phyloP scores from a whole-genome alignment of 2,888 invertebrate species.

The Operophtera brumata region DNA sequence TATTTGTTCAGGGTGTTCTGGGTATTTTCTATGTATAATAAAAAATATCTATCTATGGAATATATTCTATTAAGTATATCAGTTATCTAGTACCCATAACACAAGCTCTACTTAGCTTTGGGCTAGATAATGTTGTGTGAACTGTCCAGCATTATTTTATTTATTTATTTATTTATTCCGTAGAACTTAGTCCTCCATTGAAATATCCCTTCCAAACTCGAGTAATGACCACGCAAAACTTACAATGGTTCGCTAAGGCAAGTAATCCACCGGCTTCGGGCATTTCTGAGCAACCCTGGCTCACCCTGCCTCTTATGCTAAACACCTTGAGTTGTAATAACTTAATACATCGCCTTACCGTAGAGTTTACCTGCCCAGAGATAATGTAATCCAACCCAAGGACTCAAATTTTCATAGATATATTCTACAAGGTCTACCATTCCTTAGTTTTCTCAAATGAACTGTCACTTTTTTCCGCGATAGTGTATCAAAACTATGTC shows the following conservation, averaged over 20 bases:
- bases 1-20: no score
- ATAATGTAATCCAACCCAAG: not conserved
- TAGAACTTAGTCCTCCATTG: not conserved
- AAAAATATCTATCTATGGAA: no score
- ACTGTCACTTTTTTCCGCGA: no score
- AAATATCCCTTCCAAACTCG: not conserved
- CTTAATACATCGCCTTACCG: slow-evolving; percentile 2
- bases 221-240: not conserved
- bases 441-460: no score
- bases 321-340: slow-evolving; percentile 3
- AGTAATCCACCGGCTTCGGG: not conserved
- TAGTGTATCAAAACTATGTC: no score
- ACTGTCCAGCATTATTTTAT: no score
- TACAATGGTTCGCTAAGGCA: not conserved
- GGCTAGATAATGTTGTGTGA: no score
- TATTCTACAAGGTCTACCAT: not conserved
- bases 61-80: no score
- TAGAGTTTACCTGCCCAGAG: not conserved
- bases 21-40: no score
- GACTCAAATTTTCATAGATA: not conserved
- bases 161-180: not conserved
- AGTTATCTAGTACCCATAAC: no score
- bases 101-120: no score
- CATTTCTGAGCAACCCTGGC: not conserved
- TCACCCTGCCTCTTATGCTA: slow-evolving; percentile 1